These are phyloP conservation scores for Agrotis puta DNA, from an alignment of 2,888 invertebrate species.

Conservation along the genomic window DNA sequence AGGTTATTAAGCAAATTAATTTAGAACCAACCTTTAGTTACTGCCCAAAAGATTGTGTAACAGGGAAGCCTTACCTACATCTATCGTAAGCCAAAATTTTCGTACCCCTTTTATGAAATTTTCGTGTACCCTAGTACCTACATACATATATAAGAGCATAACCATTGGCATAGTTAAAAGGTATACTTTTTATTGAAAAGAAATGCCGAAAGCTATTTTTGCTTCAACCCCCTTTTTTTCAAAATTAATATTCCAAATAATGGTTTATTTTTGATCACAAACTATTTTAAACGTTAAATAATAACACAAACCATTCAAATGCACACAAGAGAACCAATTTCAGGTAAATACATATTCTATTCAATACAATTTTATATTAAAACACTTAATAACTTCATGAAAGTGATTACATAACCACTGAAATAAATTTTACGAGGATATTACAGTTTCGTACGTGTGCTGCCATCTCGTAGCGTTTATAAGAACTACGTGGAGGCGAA, in stretches of 20 bases:
- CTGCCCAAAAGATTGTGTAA: background rate
- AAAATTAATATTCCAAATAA: no score
- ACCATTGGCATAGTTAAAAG: no score
- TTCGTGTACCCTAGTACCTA: no score
- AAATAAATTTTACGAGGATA: constrained; percentile 56
- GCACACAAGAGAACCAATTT: background rate
- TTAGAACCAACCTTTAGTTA: background rate
- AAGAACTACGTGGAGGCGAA: constrained; percentile 77
- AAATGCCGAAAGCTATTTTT: no score
- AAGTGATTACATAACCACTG: constrained; percentile 60
- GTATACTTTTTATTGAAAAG: no score
- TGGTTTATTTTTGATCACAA: no score
- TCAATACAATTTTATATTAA: constrained; percentile 40
- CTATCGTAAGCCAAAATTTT: no score
- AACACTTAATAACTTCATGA: constrained; percentile 56
- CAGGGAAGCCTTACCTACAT: no score
- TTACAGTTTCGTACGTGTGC: constrained; percentile 68
- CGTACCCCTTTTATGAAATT: background rate
- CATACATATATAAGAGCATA: no score
- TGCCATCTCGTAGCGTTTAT: constrained; percentile 78
- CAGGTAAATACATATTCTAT: constrained; percentile 14
- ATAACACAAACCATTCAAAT: constrained; percentile 7
- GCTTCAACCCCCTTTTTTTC: no score
- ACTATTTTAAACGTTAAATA: no score
- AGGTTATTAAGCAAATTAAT: background rate